phyloP scores from a whole-genome alignment of 53 echinoderm and acorn worm species.

The Luidia sarsii region DNA sequence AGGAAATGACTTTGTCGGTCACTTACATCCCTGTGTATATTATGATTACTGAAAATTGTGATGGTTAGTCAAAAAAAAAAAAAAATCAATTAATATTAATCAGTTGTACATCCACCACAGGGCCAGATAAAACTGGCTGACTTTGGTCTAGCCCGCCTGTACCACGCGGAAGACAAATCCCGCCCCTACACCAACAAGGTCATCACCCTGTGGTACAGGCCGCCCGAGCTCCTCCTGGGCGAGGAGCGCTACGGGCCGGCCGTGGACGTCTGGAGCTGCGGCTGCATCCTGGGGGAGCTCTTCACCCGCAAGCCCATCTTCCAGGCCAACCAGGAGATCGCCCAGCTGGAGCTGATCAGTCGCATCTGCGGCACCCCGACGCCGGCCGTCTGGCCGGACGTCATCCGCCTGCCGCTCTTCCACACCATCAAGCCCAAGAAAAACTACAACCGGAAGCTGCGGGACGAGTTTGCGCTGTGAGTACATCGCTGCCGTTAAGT shows the following conservation, averaged over 20 bases:
- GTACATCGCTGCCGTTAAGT: no score
- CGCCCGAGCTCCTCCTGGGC: conserved; percentile 88
- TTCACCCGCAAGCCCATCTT: conserved; percentile 96
- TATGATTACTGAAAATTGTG: not conserved
- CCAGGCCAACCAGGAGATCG: conserved; percentile 92
- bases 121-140: conserved; percentile 95
- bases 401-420: conserved; percentile 88
- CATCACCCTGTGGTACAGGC: conserved; percentile 99
- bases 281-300: conserved; percentile 96
- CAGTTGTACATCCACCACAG: conserved; percentile 32
- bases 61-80: not conserved
- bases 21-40: not conserved
- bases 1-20: no score
- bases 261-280: conserved; percentile 96
- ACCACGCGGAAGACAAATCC: conserved; percentile 96
- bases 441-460: conserved; percentile 79
- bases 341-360: conserved; percentile 94
- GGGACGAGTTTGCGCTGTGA: conserved; percentile 96
- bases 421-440: conserved; percentile 99
- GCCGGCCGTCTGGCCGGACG: conserved; percentile 97
- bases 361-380: conserved; percentile 95
- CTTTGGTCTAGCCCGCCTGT: conserved; percentile 90
- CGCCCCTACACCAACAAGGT: conserved; percentile 99
- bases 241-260: conserved; percentile 97
- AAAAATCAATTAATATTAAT: no score